Percentiles rank a stretch among this genome's conserved stretches.
These are phyloP conservation scores for Pseudoatta argentina DNA, from an alignment of 1,140 invertebrate genomes.

Conservation along the genomic window DNA sequence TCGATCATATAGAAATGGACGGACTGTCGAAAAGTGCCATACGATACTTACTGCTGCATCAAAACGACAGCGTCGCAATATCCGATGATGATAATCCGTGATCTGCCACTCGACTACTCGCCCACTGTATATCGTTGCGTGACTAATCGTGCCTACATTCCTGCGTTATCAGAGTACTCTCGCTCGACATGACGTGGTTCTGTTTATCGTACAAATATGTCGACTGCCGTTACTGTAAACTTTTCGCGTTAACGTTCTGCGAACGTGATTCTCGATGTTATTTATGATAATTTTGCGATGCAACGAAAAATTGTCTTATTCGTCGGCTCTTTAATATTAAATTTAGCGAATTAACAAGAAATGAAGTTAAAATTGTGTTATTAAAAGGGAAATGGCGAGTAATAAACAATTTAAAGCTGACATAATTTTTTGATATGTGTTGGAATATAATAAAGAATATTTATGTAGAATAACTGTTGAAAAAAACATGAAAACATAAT, in stretches of 20 bases:
- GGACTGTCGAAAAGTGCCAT: conserved; percentile 42
- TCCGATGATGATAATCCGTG: conserved; percentile 31
- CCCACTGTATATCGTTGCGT: conserved; percentile 42
- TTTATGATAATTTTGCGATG: conserved; percentile 2
- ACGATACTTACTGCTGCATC: conserved; percentile 43
- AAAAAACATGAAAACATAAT: not conserved
- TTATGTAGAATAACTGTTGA: not conserved
- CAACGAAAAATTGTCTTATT: conserved; percentile 23
- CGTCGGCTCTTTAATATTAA: not conserved
- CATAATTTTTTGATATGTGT: not conserved
- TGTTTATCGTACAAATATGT: conserved; percentile 61
- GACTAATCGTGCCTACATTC: conserved; percentile 70
- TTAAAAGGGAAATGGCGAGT: not conserved
- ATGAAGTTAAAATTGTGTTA: not conserved
- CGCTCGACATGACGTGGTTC: conserved; percentile 42
- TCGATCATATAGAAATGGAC: conserved; percentile 31
- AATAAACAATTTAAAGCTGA: not conserved
- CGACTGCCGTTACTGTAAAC: conserved; percentile 33
- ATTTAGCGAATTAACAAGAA: not conserved
- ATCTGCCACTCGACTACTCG: conserved; percentile 43
- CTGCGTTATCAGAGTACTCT: conserved; percentile 62
- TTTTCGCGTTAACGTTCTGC: conserved; percentile 30
- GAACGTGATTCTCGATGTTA: conserved; percentile 1
- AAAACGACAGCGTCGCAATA: conserved; percentile 46
- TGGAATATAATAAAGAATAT: not conserved